Evolutionary conservation across 2,888 invertebrate species (phyloP).

Genomic region (Orthosia gothica): DNA sequence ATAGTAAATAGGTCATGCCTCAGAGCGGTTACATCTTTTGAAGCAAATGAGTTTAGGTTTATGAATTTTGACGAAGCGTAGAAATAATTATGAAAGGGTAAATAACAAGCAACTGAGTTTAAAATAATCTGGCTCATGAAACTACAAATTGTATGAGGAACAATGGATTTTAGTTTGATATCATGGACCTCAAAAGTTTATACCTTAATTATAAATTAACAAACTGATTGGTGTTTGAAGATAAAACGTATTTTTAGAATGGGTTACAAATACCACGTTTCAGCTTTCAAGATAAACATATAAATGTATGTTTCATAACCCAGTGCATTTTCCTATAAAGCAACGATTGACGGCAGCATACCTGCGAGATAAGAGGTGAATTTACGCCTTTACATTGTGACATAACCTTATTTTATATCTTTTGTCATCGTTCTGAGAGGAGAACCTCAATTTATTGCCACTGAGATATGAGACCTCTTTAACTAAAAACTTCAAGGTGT

Average conservation of each 20-base stretch:
- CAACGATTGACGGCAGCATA: slow-evolving; percentile 56
- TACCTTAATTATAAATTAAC: slow-evolving; percentile 22
- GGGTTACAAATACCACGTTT: neutral
- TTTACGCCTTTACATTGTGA: slow-evolving; percentile 67
- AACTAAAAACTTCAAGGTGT: slow-evolving; percentile 54
- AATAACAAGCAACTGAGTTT: slow-evolving; percentile 44
- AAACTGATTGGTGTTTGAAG: slow-evolving; percentile 14
- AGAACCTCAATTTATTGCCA: slow-evolving; percentile 71
- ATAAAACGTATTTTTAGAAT: neutral
- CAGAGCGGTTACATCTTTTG: slow-evolving; percentile 54
- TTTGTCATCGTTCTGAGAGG: slow-evolving; percentile 68
- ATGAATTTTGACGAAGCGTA: slow-evolving; percentile 51
- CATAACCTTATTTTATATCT: slow-evolving; percentile 73
- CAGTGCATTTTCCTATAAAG: slow-evolving; percentile 57
- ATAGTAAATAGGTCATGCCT: slow-evolving; percentile 49
- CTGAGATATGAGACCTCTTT: slow-evolving; percentile 61
- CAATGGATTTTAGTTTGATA: slow-evolving; percentile 18
- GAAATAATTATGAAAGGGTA: slow-evolving; percentile 45
- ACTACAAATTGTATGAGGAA: slow-evolving; percentile 10
- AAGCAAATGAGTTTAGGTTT: slow-evolving; percentile 51
- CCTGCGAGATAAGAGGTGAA: slow-evolving; percentile 69
- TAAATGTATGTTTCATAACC: slow-evolving; percentile 37
- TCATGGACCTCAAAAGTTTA: slow-evolving; percentile 23
- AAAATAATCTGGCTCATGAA: slow-evolving; percentile 40
- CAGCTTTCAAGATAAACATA: neutral